Conservation (phyloP, 53 echinoderm and acorn worm genomes). For the Paelopatides confundens region DNA sequence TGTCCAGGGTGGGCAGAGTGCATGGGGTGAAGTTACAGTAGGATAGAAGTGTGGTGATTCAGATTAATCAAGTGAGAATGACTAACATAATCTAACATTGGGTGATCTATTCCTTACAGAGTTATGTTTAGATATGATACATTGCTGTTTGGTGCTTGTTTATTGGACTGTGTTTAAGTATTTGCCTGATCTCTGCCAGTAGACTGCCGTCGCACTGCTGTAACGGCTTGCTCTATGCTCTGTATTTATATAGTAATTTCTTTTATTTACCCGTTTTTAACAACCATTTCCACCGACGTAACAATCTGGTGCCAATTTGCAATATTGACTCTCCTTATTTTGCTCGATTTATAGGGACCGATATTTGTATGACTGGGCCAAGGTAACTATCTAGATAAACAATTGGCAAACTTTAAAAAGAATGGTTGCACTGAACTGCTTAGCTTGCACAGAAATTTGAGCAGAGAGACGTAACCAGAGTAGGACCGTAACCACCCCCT, state of each 20-base stretch:
- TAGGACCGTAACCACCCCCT: background rate
- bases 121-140: too few relatives aligned
- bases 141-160: too few relatives aligned
- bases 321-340: background rate
- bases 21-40: background rate
- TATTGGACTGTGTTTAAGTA: background rate
- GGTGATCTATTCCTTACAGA: too few relatives aligned
- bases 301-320: background rate
- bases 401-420: background rate
- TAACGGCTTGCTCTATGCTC: background rate
- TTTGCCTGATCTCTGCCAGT: background rate
- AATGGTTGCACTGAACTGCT: conserved; percentile 30
- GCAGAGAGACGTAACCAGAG: background rate
- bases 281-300: background rate
- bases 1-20: background rate
- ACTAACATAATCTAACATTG: background rate
- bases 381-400: conserved; percentile 22
- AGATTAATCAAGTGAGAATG: background rate
- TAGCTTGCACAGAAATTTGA: background rate
- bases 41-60: background rate
- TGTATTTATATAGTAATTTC: background rate
- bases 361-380: conserved; percentile 33
- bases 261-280: background rate
- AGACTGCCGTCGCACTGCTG: background rate
- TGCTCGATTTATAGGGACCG: conserved; percentile 18